Conservation (phyloP, 2,797 vertebrate species). For the Spea hammondii region DNA sequence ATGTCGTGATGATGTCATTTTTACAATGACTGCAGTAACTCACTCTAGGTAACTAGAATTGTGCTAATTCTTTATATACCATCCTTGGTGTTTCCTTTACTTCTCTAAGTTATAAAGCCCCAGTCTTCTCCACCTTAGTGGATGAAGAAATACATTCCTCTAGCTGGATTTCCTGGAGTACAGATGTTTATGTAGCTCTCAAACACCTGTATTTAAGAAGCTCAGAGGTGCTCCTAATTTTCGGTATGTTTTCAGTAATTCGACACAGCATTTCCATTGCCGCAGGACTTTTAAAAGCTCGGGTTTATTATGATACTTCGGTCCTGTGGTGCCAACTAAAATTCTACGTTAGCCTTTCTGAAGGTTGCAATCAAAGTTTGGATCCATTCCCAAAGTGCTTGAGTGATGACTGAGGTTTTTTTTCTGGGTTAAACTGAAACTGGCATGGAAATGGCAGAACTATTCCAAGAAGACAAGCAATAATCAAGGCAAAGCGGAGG, state of each 20-base stretch:
- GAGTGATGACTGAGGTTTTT: constrained; percentile 34
- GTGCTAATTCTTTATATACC: neutral
- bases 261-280: constrained; percentile 47
- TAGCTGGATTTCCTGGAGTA: constrained; percentile 29
- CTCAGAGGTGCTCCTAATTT: constrained; percentile 40
- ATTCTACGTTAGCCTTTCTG: constrained; percentile 41
- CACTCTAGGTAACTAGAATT: neutral
- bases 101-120: neutral
- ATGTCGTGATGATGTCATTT: constrained; percentile 30
- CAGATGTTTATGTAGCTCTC: constrained; percentile 44
- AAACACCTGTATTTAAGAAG: constrained; percentile 46
- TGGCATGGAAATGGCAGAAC: constrained; percentile 22
- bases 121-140: constrained; percentile 25
- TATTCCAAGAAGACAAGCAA: constrained; percentile 13
- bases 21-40: constrained; percentile 12
- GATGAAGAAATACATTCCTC: constrained; percentile 27
- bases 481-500: neutral
- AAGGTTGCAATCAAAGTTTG: constrained; percentile 49
- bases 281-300: constrained; percentile 36
- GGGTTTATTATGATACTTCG: constrained; percentile 45
- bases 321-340: constrained; percentile 40
- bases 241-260: constrained; percentile 43
- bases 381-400: constrained; percentile 22
- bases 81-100: neutral
- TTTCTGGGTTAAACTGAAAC: constrained; percentile 31